These are phyloP conservation scores for Amphiprion clarkii DNA, from an alignment of 2,797 vertebrate species.

Conservation along the genomic window DNA sequence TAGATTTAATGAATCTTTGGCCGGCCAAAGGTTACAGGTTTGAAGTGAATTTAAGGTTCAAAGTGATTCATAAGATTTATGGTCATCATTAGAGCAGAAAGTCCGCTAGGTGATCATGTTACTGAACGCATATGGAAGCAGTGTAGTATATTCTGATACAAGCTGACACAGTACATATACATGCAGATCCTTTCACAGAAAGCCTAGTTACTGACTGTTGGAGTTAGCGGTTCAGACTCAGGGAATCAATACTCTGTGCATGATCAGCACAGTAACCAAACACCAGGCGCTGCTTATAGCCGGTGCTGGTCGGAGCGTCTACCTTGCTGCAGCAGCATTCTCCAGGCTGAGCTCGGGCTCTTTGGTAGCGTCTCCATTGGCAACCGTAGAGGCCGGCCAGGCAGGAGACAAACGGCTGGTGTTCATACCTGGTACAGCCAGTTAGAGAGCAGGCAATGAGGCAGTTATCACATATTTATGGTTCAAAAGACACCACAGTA, in stretches of 20 bases:
- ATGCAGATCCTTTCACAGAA: conserved; percentile 38
- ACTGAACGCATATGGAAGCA: conserved; percentile 6
- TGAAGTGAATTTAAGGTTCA: neutral
- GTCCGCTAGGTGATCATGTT: conserved; percentile 6
- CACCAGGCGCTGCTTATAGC: conserved; percentile 28
- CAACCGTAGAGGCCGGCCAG: conserved; percentile 93
- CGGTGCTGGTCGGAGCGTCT: conserved; percentile 21
- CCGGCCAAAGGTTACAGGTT: neutral
- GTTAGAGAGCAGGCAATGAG: neutral
- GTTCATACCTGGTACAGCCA: conserved; percentile 77
- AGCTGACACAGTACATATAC: conserved; percentile 43
- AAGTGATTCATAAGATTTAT: neutral
- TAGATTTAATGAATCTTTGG: neutral
- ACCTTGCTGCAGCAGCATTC: conserved; percentile 92
- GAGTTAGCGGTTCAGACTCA: conserved; percentile 49
- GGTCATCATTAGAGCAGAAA: neutral
- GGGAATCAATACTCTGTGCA: conserved; percentile 65
- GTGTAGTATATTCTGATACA: conserved; percentile 9
- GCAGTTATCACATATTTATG: neutral
- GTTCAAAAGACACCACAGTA: neutral
- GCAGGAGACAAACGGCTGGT: conserved; percentile 90
- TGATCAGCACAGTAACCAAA: conserved; percentile 55
- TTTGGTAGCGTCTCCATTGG: conserved; percentile 90
- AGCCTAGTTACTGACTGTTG: conserved; percentile 27
- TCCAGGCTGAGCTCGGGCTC: conserved; percentile 84